phyloP scores from a whole-genome alignment of 2,797 vertebrate species.

The Sebastes kiyomatsui region DNA sequence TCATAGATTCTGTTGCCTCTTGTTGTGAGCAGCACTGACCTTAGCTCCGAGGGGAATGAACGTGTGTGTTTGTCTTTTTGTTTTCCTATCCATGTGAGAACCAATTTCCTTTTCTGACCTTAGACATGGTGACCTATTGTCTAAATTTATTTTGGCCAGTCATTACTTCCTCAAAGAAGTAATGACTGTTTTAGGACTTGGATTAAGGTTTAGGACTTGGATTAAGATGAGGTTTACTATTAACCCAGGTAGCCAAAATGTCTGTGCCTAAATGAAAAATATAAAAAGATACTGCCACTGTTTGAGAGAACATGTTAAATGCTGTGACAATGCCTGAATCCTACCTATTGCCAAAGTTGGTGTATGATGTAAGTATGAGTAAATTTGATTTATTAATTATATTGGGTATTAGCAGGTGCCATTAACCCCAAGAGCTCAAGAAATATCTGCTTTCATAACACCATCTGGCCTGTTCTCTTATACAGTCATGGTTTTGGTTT shows the following conservation, averaged over 20 bases:
- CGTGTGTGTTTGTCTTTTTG: neutral
- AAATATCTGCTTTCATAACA: neutral
- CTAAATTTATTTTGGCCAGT: neutral
- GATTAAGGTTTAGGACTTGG: neutral
- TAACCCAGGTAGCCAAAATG: neutral
- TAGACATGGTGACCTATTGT: neutral
- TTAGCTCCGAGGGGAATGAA: neutral
- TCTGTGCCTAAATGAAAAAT: neutral
- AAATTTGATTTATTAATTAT: neutral
- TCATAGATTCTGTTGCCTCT: conserved; percentile 29
- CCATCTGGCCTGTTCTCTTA: neutral
- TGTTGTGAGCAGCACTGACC: conserved; percentile 11
- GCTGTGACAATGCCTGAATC: neutral
- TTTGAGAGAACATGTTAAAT: neutral
- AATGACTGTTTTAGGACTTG: neutral
- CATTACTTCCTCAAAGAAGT: neutral
- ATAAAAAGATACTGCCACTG: neutral
- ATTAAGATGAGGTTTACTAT: neutral
- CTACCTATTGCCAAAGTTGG: neutral
- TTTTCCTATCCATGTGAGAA: conserved; percentile 1
- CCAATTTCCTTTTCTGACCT: conserved; percentile 9
- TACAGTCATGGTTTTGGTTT: neutral
- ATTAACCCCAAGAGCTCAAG: neutral
- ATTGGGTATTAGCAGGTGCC: neutral
- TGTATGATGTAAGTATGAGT: neutral